A percentile compares a stretch with the other conserved stretches of the same genome.
Evolutionary conservation across 2,113 vertebrate species (phyloP).

Genomic region (Barnardius zonarius): DNA sequence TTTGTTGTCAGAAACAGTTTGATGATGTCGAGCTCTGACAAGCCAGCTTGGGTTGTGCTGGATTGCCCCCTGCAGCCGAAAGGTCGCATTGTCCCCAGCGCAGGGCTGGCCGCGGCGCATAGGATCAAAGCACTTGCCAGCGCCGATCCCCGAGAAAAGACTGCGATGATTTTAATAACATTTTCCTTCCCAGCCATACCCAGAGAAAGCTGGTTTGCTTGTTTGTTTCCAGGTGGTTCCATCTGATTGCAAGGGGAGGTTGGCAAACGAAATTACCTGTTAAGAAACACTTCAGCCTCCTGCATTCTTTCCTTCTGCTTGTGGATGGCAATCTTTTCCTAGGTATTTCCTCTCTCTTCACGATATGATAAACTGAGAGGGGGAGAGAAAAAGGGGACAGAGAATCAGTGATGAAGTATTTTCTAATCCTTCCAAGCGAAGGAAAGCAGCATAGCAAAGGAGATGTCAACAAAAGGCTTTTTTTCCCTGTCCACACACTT

Average conservation of each 20-base stretch:
- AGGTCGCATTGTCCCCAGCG: neutral
- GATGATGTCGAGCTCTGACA: neutral
- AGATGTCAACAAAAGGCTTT: conserved; percentile 1
- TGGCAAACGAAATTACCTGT: conserved; percentile 40
- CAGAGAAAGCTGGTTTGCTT: neutral
- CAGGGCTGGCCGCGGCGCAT: neutral
- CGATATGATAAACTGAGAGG: neutral
- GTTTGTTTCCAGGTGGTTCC: conserved; percentile 28
- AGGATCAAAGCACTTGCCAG: neutral
- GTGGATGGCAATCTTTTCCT: conserved; percentile 4
- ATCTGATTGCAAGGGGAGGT: neutral
- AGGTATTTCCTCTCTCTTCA: conserved; percentile 42
- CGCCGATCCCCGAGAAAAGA: neutral
- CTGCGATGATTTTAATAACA: neutral
- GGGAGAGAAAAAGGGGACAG: neutral
- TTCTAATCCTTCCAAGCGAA: conserved; percentile 47
- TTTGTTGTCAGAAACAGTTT: conserved; percentile 65
- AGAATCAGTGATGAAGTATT: conserved; percentile 52
- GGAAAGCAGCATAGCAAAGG: conserved; percentile 47
- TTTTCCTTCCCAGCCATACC: neutral
- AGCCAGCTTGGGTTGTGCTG: conserved; percentile 54
- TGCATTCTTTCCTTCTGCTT: neutral
- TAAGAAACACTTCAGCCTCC: neutral
- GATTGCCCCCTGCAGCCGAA: conserved; percentile 73
- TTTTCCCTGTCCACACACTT: neutral